phyloP scores from a whole-genome alignment of 2,797 vertebrate species.

The Manis pentadactyla region DNA sequence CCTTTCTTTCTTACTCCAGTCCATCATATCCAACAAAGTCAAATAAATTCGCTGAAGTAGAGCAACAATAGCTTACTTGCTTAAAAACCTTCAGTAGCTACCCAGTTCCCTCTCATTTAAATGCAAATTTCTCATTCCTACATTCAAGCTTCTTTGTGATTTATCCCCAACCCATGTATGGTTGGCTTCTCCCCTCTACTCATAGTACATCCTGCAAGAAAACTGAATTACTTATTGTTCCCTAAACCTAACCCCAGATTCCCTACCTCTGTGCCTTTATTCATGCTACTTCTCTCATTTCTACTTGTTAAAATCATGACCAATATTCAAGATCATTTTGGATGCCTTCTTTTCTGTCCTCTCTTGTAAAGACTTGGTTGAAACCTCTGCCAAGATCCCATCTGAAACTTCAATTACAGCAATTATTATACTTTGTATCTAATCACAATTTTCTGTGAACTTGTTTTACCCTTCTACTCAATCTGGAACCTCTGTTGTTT shows the following conservation, averaged over 20 bases:
- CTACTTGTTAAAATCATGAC: conserved; percentile 4
- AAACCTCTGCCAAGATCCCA: neutral
- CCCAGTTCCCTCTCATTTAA: neutral
- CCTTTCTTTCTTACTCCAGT: neutral
- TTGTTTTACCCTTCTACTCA: neutral
- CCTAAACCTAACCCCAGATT: neutral
- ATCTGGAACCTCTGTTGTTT: neutral
- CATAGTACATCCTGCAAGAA: neutral
- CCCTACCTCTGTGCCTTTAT: neutral
- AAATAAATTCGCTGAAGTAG: conserved; percentile 39
- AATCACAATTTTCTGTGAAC: conserved; percentile 6
- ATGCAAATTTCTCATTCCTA: neutral
- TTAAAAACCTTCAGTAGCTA: neutral
- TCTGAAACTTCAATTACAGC: neutral
- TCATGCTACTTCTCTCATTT: neutral
- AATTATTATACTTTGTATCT: neutral
- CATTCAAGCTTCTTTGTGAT: neutral
- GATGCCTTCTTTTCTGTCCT: neutral
- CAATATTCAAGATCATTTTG: neutral
- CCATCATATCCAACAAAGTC: neutral
- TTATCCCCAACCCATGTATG: neutral
- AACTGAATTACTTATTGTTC: neutral
- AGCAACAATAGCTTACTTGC: neutral
- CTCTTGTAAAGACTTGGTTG: neutral
- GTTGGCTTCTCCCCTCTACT: neutral